phyloP scores from a whole-genome alignment of 2,888 invertebrate genomes.

The Rhimphoctona megacephalus region DNA sequence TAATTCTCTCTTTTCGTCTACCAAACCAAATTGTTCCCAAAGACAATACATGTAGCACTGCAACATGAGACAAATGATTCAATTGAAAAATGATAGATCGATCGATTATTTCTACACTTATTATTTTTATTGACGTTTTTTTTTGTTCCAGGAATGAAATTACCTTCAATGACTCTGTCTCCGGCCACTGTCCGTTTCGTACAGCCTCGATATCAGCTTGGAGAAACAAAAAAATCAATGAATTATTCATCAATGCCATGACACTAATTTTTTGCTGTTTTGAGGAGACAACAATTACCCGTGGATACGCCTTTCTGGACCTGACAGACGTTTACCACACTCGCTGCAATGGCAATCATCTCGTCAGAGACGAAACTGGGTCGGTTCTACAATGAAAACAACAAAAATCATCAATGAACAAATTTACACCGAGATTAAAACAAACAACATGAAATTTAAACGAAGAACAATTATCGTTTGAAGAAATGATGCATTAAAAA shows the following conservation, averaged over 20 bases:
- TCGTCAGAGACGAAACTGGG: conserved; percentile 81
- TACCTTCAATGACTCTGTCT: conserved; percentile 81
- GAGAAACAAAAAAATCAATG: conserved; percentile 8
- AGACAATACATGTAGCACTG: conserved; percentile 84
- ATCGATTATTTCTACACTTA: background rate
- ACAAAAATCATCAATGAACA: background rate
- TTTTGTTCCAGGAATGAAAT: conserved; percentile 25
- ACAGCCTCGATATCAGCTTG: conserved; percentile 82
- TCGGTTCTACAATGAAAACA: conserved; percentile 75
- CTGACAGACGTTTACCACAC: conserved; percentile 82
- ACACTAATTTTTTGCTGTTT: background rate
- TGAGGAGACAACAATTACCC: conserved; percentile 72
- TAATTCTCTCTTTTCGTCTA: conserved; percentile 81
- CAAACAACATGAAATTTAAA: background rate
- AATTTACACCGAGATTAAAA: background rate
- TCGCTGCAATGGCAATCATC: conserved; percentile 81
- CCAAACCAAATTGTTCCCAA: conserved; percentile 82
- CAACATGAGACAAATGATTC: conserved; percentile 8
- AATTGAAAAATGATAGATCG: background rate
- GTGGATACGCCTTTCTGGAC: conserved; percentile 81
- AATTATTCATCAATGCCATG: conserved; percentile 4
- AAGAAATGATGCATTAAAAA: background rate
- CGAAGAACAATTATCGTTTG: background rate
- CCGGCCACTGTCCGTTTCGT: conserved; percentile 80
- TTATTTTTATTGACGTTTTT: background rate